A percentile compares a stretch with the other conserved stretches of the same genome.
Conservation (phyloP, 2,888 invertebrate genomes). For the Corbicula japonica region DNA sequence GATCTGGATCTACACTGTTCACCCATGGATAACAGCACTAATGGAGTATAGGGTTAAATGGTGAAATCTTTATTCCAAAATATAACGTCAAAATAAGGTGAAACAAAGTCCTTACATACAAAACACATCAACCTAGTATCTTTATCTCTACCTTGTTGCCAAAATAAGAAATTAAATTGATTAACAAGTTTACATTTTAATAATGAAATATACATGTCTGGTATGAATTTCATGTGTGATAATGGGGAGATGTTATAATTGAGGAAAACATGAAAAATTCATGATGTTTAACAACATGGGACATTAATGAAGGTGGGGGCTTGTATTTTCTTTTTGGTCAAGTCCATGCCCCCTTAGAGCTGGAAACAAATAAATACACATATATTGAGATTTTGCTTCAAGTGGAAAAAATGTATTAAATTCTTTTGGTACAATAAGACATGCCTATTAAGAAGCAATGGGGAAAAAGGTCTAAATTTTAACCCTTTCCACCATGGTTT, state of each 20-base stretch:
- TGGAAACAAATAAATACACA: neutral
- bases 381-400: neutral
- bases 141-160: neutral
- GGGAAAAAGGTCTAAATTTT: no score
- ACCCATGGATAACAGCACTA: no score
- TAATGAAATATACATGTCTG: constrained; percentile 1
- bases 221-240: neutral
- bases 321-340: constrained; percentile 1
- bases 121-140: neutral
- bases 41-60: no score
- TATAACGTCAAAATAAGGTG: neutral
- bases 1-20: no score
- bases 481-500: no score
- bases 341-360: neutral
- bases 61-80: neutral
- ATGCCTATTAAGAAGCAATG: neutral
- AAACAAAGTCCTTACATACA: neutral
- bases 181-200: neutral
- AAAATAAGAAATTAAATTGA: neutral
- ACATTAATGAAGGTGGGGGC: constrained; percentile 7
- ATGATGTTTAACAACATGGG: constrained; percentile 18
- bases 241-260: constrained; percentile 10
- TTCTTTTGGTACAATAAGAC: neutral
- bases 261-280: constrained; percentile 4
- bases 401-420: neutral